These are phyloP conservation scores for Sebastes nivosus DNA, from an alignment of 2,797 vertebrate species.

Conservation along the genomic window DNA sequence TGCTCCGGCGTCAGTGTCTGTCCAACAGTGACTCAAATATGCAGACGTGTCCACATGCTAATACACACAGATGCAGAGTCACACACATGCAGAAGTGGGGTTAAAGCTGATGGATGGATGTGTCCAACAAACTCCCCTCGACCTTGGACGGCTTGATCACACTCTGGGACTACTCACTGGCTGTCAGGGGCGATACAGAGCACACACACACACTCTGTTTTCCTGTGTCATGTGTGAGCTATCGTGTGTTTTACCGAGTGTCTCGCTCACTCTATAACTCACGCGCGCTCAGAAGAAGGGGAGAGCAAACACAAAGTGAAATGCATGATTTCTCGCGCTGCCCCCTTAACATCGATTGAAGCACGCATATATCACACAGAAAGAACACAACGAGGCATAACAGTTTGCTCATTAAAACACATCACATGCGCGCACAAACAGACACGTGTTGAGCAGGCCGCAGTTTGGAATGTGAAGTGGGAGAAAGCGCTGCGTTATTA, in stretches of 20 bases:
- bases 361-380: not conserved
- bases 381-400: slow-evolving; percentile 1
- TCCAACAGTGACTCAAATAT: not conserved
- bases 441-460: slow-evolving; percentile 61
- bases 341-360: slow-evolving; percentile 10
- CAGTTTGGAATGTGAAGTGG: slow-evolving; percentile 54
- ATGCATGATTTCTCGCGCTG: not conserved
- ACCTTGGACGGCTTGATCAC: slow-evolving; percentile 62
- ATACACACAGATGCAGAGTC: not conserved
- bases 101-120: slow-evolving; percentile 66
- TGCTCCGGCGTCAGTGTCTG: slow-evolving; percentile 45
- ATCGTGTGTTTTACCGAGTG: not conserved
- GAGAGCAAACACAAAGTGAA: slow-evolving; percentile 7
- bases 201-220: slow-evolving; percentile 6
- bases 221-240: not conserved
- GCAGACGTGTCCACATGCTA: not conserved
- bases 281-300: not conserved
- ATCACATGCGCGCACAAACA: slow-evolving; percentile 12
- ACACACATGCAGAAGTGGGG: slow-evolving; percentile 19
- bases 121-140: slow-evolving; percentile 61
- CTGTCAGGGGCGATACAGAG: slow-evolving; percentile 39
- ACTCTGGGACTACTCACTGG: slow-evolving; percentile 64
- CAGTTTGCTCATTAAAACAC: slow-evolving; percentile 26
- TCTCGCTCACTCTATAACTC: slow-evolving; percentile 39
- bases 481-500: slow-evolving; percentile 44